Conservation (phyloP, 2,888 invertebrate genomes). For the Parapristionchus giblindavisi region DNA sequence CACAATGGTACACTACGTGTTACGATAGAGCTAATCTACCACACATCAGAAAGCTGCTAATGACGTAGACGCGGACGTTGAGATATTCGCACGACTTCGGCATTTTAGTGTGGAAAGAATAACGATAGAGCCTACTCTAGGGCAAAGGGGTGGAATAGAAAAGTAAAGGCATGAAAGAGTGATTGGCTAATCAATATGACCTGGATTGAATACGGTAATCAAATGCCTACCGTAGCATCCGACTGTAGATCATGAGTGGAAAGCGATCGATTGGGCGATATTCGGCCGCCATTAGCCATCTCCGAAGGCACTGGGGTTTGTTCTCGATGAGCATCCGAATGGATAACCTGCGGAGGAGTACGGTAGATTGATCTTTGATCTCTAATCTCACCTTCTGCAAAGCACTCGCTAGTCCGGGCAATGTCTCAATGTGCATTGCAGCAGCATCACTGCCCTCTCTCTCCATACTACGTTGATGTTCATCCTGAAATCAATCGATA, state of each 20-base stretch:
- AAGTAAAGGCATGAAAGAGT: not conserved
- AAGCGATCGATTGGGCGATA: slow-evolving; percentile 21
- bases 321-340: slow-evolving; percentile 18
- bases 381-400: slow-evolving; percentile 54
- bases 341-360: slow-evolving; percentile 12
- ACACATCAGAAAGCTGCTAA: too few relatives aligned
- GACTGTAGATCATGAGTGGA: slow-evolving; percentile 33
- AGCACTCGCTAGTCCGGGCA: slow-evolving; percentile 62
- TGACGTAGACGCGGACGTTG: too few relatives aligned
- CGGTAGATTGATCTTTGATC: not conserved
- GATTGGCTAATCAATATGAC: not conserved
- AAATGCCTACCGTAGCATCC: slow-evolving; percentile 27
- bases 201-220: not conserved
- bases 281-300: not conserved
- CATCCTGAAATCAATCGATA: not conserved
- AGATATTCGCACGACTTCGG: too few relatives aligned
- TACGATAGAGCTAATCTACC: too few relatives aligned
- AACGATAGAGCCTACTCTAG: too few relatives aligned
- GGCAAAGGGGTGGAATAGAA: not conserved
- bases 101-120: not conserved
- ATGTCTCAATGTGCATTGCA: slow-evolving; percentile 60
- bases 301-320: slow-evolving; percentile 25
- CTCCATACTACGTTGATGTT: not conserved
- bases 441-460: slow-evolving; percentile 38
- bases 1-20: too few relatives aligned